Percentiles rank a stretch among this genome's conserved stretches.
phyloP scores from a whole-genome alignment of 2,888 invertebrate species.

The Pseudeuparius sepicola region DNA sequence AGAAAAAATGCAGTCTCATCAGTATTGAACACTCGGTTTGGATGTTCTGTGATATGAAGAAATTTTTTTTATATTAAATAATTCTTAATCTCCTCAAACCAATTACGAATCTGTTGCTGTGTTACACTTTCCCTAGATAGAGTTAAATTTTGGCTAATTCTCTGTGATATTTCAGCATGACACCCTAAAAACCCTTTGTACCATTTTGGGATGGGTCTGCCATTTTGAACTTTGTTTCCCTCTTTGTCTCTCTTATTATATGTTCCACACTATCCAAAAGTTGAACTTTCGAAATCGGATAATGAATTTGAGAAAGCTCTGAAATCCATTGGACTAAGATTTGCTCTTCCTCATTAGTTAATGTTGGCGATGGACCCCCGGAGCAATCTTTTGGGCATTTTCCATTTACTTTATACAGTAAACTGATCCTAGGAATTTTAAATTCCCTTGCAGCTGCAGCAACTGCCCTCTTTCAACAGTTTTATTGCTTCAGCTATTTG shows the following conservation, averaged over 20 bases:
- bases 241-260: too few relatives aligned
- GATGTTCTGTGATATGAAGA: slow-evolving; percentile 18
- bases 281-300: too few relatives aligned
- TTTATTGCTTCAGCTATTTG: not conserved
- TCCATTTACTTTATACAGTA: not conserved
- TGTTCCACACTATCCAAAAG: too few relatives aligned
- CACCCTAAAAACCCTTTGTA: slow-evolving; percentile 3
- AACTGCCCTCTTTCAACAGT: slow-evolving; percentile 1
- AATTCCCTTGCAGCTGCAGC: not conserved
- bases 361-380: not conserved
- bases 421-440: not conserved
- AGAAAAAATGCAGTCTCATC: slow-evolving; percentile 34
- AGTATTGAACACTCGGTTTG: slow-evolving; percentile 28
- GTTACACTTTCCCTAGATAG: slow-evolving; percentile 23
- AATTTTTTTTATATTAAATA: slow-evolving; percentile 24
- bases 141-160: slow-evolving; percentile 3
- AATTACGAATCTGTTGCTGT: slow-evolving; percentile 25
- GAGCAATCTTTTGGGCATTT: slow-evolving; percentile 1
- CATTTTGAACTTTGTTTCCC: too few relatives aligned
- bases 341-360: slow-evolving; percentile 2
- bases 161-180: slow-evolving; percentile 2
- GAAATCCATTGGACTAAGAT: slow-evolving; percentile 1
- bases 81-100: slow-evolving; percentile 26
- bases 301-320: too few relatives aligned
- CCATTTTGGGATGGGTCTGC: slow-evolving; percentile 2